A percentile compares a stretch with the other conserved stretches of the same genome.
Evolutionary conservation across 2,888 invertebrate genomes (phyloP).

Genomic region (Chrysolina americana): DNA sequence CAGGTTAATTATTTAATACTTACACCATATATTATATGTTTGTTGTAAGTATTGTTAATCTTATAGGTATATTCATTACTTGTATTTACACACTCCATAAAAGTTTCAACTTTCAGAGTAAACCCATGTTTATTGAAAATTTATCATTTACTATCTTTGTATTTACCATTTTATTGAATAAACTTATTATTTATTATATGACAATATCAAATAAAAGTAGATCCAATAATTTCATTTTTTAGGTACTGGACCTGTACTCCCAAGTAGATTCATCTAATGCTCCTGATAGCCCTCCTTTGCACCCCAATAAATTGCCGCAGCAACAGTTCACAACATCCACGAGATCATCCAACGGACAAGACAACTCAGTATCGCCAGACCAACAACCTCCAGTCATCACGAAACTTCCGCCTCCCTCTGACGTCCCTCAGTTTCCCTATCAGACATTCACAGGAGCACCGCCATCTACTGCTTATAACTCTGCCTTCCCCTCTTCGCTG

Average conservation of each 20-base stretch:
- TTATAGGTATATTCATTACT: too few relatives aligned
- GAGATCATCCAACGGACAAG: conserved; percentile 72
- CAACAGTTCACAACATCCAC: conserved; percentile 50
- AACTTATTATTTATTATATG: too few relatives aligned
- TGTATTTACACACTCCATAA: too few relatives aligned
- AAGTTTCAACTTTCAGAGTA: too few relatives aligned
- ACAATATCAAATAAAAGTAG: not conserved
- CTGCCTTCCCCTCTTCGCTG: conserved; percentile 69
- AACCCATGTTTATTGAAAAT: too few relatives aligned
- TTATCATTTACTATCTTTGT: too few relatives aligned
- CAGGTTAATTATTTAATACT: too few relatives aligned
- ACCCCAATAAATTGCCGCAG: conserved; percentile 49
- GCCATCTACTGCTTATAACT: conserved; percentile 54
- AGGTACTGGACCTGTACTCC: conserved; percentile 87
- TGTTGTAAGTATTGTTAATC: too few relatives aligned
- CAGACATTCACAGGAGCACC: conserved; percentile 63
- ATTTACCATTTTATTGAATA: too few relatives aligned
- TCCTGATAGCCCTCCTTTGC: conserved; percentile 78
- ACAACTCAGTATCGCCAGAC: conserved; percentile 65
- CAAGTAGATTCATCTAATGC: conserved; percentile 69
- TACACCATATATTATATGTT: too few relatives aligned
- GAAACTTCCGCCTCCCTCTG: conserved; percentile 61
- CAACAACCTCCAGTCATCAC: conserved; percentile 51
- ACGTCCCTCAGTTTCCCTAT: conserved; percentile 64
- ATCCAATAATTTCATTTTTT: conserved; percentile 22